phyloP scores from a whole-genome alignment of 2,113 vertebrate species.

The Sturnus vulgaris region DNA sequence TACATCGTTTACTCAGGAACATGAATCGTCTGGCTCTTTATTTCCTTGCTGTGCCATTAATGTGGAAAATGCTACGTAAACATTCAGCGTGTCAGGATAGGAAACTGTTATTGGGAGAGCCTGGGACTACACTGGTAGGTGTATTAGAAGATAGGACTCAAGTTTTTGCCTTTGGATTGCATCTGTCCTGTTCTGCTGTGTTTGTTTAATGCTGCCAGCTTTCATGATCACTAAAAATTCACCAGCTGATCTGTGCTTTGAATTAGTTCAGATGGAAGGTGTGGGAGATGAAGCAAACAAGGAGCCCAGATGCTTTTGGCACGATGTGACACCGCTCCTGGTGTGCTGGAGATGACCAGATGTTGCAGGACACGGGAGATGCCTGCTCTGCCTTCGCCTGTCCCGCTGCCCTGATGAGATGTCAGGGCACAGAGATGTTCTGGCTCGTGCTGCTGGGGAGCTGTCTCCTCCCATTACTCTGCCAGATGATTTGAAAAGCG shows the following conservation, averaged over 20 bases:
- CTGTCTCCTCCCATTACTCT: slow-evolving; percentile 49
- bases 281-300: not conserved
- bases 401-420: not conserved
- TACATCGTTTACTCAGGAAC: not conserved
- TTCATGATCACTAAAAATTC: not conserved
- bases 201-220: not conserved
- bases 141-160: not conserved
- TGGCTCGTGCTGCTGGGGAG: slow-evolving; percentile 30
- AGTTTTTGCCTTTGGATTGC: not conserved
- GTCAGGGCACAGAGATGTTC: slow-evolving; percentile 10
- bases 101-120: not conserved
- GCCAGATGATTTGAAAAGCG: not conserved
- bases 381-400: not conserved
- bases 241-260: not conserved
- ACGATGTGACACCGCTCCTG: not conserved
- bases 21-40: not conserved
- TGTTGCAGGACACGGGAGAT: not conserved
- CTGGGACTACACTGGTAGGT: not conserved
- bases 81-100: not conserved
- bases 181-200: not conserved
- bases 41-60: not conserved
- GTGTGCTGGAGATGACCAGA: not conserved
- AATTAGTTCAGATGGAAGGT: not conserved
- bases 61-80: not conserved
- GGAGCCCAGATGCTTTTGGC: not conserved